phyloP scores from a whole-genome alignment of 2,113 vertebrate genomes.

The Lamprotornis superbus region DNA sequence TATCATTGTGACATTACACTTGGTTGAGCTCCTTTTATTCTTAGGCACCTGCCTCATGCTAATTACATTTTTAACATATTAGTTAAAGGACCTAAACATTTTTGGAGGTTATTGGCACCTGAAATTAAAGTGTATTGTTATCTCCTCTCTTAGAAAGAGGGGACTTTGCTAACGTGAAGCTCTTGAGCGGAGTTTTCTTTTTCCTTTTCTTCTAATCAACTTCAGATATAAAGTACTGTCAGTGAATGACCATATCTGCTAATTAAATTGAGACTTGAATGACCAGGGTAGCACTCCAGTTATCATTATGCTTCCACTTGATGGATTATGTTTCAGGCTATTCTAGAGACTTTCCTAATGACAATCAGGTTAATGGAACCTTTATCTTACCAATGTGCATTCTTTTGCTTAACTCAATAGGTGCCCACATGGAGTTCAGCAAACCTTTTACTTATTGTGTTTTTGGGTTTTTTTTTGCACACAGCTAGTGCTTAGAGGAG shows the following conservation, averaged over 20 bases:
- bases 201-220: conserved; percentile 9
- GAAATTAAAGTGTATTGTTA: conserved; percentile 44
- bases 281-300: conserved; percentile 35
- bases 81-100: not conserved
- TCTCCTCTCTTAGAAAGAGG: not conserved
- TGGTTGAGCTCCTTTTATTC: not conserved
- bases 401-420: not conserved
- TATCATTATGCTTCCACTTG: conserved; percentile 40
- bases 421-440: not conserved
- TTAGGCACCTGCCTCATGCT: not conserved
- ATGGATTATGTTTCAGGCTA: conserved; percentile 30
- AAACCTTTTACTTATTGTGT: not conserved
- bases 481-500: not conserved
- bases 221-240: not conserved
- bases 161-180: not conserved
- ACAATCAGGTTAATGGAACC: conserved; percentile 4
- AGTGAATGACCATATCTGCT: not conserved
- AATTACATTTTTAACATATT: not conserved
- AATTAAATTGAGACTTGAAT: conserved; percentile 35
- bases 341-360: not conserved
- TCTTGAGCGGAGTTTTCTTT: conserved; percentile 8
- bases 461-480: not conserved
- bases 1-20: not conserved
- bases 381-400: not conserved
- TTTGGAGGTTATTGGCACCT: not conserved